Percentiles rank a stretch among this genome's conserved stretches.
Conservation (phyloP, 2,797 vertebrate species). For the Siniperca undulata region DNA sequence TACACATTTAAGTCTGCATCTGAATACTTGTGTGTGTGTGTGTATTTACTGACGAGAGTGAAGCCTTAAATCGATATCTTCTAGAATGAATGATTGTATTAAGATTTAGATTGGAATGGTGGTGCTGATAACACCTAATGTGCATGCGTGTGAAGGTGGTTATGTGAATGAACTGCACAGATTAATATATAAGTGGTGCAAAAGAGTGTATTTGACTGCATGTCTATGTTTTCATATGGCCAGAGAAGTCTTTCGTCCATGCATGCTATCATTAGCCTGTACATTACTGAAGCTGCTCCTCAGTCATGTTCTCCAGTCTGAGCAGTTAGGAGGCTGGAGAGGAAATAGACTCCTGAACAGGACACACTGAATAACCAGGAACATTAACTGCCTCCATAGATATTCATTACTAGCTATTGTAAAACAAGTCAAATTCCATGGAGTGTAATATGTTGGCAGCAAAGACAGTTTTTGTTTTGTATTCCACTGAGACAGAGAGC, state of each 20-base stretch:
- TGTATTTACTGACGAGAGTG: background rate
- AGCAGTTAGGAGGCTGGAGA: conserved; percentile 37
- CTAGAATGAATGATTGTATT: conserved; percentile 8
- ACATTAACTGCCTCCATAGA: conserved; percentile 25
- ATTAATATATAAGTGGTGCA: conserved; percentile 19
- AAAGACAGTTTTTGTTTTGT: conserved; percentile 30
- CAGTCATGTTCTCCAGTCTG: conserved; percentile 30
- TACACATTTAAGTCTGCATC: conserved; percentile 15
- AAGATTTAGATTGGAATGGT: conserved; percentile 5
- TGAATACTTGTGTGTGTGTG: background rate
- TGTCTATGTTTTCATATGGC: background rate
- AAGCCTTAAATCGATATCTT: conserved; percentile 14
- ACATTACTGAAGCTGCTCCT: conserved; percentile 39
- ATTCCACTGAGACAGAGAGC: conserved; percentile 50
- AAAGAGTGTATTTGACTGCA: conserved; percentile 21
- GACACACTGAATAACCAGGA: conserved; percentile 39
- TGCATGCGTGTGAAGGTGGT: background rate
- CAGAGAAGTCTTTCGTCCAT: conserved; percentile 9
- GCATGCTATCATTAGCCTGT: conserved; percentile 35
- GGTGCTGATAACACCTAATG: conserved; percentile 3
- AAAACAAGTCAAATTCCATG: conserved; percentile 58
- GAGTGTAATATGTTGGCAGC: conserved; percentile 21
- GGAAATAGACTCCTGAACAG: conserved; percentile 36
- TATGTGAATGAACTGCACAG: background rate
- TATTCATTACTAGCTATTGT: conserved; percentile 51